A percentile compares a stretch with the other conserved stretches of the same genome.
Evolutionary conservation across 2,797 vertebrate species (phyloP).

Genomic region (Ciconia nigra): DNA sequence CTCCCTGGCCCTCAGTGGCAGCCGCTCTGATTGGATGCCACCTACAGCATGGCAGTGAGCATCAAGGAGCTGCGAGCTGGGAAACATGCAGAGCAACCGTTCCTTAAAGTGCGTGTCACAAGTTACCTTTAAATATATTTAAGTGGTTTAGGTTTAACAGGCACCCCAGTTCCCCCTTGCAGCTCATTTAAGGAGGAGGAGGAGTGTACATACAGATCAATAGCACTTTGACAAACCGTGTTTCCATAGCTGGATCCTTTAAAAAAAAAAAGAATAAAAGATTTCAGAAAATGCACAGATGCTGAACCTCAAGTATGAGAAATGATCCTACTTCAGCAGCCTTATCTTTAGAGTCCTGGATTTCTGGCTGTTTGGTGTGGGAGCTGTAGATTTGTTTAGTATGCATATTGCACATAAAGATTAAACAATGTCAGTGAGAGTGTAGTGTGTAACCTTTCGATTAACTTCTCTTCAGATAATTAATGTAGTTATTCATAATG

Average conservation of each 20-base stretch:
- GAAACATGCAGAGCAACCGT: slow-evolving; percentile 69
- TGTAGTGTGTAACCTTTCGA: not conserved
- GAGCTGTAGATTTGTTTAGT: not conserved
- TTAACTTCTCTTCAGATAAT: slow-evolving; percentile 43
- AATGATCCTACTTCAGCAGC: not conserved
- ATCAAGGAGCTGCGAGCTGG: slow-evolving; percentile 72
- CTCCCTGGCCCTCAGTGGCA: slow-evolving; percentile 69
- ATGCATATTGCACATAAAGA: slow-evolving; percentile 17
- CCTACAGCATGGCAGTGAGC: slow-evolving; percentile 72
- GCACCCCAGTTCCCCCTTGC: slow-evolving; percentile 60
- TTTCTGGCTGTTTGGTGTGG: not conserved
- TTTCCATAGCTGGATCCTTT: slow-evolving; percentile 47
- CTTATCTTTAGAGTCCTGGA: not conserved
- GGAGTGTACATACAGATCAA: slow-evolving; percentile 60
- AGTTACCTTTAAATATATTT: slow-evolving; percentile 68
- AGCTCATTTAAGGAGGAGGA: slow-evolving; percentile 63
- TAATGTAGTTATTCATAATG: not conserved
- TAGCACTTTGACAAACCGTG: slow-evolving; percentile 54
- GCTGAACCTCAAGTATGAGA: slow-evolving; percentile 13
- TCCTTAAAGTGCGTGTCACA: slow-evolving; percentile 65
- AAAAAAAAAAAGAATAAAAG: slow-evolving; percentile 32
- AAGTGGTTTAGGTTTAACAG: slow-evolving; percentile 70
- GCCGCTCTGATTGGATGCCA: slow-evolving; percentile 76
- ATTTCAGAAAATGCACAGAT: slow-evolving; percentile 8
- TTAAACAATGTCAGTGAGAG: slow-evolving; percentile 11